Evolutionary conservation across 1,140 invertebrate genomes (phyloP), one percentile per base, ranked within the genome.

Genomic region (Portunus trituberculatus): DNA sequence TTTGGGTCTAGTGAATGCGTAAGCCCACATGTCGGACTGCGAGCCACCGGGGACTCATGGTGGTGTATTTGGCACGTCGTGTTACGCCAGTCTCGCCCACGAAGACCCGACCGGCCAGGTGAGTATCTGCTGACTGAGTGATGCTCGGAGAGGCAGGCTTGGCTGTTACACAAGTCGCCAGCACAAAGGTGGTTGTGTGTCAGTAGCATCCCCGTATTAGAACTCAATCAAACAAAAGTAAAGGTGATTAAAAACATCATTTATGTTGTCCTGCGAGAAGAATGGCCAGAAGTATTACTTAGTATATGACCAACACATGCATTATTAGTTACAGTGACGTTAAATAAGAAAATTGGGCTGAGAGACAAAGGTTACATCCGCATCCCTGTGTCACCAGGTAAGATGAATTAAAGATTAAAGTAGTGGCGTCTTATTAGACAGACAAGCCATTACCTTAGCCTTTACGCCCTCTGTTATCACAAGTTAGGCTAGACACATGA

Each of bases 51-150:
- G 86, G 39, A 25, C 39, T 20, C 48, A 20, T 29, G n/a, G 87
- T 45, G 67, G n/a, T 76, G 67, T 89, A 89, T 89, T 89, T 89
- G 87, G 87, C 87, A 89, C 87, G 39, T 46, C 39, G 39, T 87
- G 84, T 87, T 87, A 4, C 16, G 84, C 84, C 39, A 46, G 67
- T 1, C 67, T 76, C 16, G 20, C 52, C 67, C n/a, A 8, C 67
- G 67, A 76, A 8, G 67, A 76, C 67, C 67, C 67, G 67, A 76
- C 67, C 52, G 52, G 52, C 52, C 52, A 59, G 52, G 52, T 10
- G 67, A 20, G n/a, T 76, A 7, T n/a, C 67, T n/a, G 67, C 52
- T 59, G 52, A 59, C 52, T 59, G 16, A 59, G 52, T 59, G 52
- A 59, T 2, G 52, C 52, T 59, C 12, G 52, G 52, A 59, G 52